These are phyloP conservation scores for Agrotis ipsilon DNA, from an alignment of 2,888 invertebrate genomes.

Conservation along the genomic window DNA sequence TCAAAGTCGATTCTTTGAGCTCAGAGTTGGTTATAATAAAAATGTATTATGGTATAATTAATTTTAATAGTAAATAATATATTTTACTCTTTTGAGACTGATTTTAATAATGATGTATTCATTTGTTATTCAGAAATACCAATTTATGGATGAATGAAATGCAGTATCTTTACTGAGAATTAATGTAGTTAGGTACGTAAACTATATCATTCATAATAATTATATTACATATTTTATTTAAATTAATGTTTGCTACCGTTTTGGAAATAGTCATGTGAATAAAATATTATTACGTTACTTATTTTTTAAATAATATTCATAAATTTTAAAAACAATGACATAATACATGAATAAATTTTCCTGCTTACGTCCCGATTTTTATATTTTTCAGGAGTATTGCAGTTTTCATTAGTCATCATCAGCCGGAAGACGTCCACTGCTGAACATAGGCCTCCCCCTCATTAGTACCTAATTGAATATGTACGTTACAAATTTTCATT, in stretches of 20 bases:
- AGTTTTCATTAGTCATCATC: no score
- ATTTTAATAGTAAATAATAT: background rate
- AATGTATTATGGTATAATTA: background rate
- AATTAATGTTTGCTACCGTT: background rate
- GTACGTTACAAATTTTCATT: no score
- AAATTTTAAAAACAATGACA: constrained; percentile 1
- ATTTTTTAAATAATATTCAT: no score
- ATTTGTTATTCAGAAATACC: background rate
- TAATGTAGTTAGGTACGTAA: background rate
- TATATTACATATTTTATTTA: background rate
- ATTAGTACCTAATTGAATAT: no score
- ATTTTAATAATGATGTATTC: background rate
- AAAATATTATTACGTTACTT: background rate
- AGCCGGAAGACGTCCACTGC: no score
- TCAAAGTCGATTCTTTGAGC: constrained; percentile 13
- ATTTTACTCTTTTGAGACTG: background rate
- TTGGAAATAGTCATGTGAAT: background rate
- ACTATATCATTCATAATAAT: background rate
- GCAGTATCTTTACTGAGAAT: background rate
- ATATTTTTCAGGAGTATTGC: background rate
- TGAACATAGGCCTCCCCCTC: no score
- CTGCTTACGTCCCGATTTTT: background rate
- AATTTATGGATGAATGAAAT: background rate
- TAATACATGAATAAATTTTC: background rate
- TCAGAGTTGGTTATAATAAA: background rate